Conservation (phyloP, 2,888 invertebrate species). For the Stegophylla sp. region DNA sequence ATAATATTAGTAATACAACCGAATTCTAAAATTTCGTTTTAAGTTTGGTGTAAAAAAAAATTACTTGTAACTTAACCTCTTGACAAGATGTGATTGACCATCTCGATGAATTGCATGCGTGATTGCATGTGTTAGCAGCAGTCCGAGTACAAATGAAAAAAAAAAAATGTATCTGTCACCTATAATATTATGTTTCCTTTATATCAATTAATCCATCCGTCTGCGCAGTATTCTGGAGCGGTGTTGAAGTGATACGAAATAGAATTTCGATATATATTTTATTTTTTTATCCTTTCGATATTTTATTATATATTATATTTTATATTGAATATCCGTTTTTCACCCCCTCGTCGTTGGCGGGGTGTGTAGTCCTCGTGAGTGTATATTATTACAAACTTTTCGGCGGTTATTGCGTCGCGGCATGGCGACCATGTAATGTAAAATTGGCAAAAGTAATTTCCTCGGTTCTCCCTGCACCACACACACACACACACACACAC, state of each 20-base stretch:
- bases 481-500: too few species aligned
- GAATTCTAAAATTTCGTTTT: too few species aligned
- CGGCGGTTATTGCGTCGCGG: slow-evolving; percentile 54
- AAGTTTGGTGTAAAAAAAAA: too few species aligned
- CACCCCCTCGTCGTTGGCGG: slow-evolving; percentile 23
- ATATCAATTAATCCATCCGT: background rate
- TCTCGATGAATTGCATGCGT: too few species aligned
- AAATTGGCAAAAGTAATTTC: slow-evolving; percentile 59
- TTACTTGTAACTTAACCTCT: too few species aligned
- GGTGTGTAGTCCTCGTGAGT: slow-evolving; percentile 4
- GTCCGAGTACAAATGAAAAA: too few species aligned
- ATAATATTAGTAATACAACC: too few species aligned
- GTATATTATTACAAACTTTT: slow-evolving; percentile 58
- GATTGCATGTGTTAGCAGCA: too few species aligned
- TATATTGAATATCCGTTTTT: slow-evolving; percentile 50
- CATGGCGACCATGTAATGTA: slow-evolving; percentile 53
- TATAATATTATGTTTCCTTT: too few species aligned
- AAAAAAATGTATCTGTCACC: too few species aligned
- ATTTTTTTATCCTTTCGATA: too few species aligned
- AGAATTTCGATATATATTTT: slow-evolving; percentile 17
- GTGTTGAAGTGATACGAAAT: background rate
- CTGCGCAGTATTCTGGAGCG: background rate
- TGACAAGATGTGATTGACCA: too few species aligned
- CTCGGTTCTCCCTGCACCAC: slow-evolving; percentile 34
- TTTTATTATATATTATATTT: slow-evolving; percentile 36